Evolutionary conservation across 2,888 invertebrate species (phyloP).

Genomic region (Rhodophaea formosa): DNA sequence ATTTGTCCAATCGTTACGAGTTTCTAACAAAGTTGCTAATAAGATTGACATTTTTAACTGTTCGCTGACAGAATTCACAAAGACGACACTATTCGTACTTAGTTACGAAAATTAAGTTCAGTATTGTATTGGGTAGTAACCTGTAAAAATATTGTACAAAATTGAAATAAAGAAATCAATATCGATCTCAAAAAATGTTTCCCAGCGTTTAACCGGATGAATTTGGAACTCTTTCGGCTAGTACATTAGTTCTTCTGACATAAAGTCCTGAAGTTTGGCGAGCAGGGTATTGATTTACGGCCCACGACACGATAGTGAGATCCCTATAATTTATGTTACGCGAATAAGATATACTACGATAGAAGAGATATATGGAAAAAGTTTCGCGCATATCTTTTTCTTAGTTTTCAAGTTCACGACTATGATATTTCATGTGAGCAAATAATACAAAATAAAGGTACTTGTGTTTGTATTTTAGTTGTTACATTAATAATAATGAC

Average conservation of each 20-base stretch:
- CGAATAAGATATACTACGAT: background rate
- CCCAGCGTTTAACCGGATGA: slow-evolving; percentile 36
- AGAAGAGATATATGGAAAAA: background rate
- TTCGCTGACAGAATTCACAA: too few relatives aligned
- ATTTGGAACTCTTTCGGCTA: slow-evolving; percentile 29
- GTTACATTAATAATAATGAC: too few relatives aligned
- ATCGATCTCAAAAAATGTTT: slow-evolving; percentile 35
- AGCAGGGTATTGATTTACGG: slow-evolving; percentile 14
- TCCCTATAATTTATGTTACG: slow-evolving; percentile 11
- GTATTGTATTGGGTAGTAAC: too few relatives aligned
- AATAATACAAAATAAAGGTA: too few relatives aligned
- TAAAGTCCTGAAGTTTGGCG: slow-evolving; percentile 15
- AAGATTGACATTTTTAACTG: too few relatives aligned
- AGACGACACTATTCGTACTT: too few relatives aligned
- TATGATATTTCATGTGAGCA: background rate
- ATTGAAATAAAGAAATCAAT: background rate
- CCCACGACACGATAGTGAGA: background rate
- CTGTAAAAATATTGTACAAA: too few relatives aligned
- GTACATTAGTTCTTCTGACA: slow-evolving; percentile 13
- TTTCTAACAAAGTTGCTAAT: too few relatives aligned
- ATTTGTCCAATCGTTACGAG: too few relatives aligned
- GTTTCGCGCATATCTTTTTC: background rate
- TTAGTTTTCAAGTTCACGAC: background rate
- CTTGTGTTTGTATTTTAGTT: too few relatives aligned
- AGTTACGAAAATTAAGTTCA: too few relatives aligned